Percentiles rank a stretch among this genome's conserved stretches.
Evolutionary conservation across 2,113 vertebrate species (phyloP).

Genomic region (Odontesthes bonariensis): DNA sequence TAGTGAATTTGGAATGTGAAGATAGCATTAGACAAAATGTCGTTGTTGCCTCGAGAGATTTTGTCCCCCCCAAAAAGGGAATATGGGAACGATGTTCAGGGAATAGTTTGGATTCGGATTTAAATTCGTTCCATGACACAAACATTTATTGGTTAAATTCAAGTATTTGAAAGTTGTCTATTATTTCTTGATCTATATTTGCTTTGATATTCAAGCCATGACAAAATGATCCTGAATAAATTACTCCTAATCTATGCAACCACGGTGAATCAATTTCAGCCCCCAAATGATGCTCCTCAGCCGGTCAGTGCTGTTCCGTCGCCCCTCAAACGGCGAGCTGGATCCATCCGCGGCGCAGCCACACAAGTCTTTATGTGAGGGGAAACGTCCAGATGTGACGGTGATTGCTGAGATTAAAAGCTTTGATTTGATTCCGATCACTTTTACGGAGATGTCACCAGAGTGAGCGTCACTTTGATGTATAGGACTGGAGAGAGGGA

Average conservation of each 20-base stretch:
- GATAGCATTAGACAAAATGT: background rate
- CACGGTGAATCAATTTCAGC: too few species aligned
- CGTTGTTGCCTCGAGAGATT: background rate
- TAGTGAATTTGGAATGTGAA: background rate
- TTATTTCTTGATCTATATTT: too few species aligned
- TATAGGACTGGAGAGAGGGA: constrained; percentile 63
- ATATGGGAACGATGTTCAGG: background rate
- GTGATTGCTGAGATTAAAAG: constrained; percentile 81
- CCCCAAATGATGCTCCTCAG: background rate
- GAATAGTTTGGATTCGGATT: background rate
- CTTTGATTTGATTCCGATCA: constrained; percentile 80
- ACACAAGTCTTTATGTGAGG: constrained; percentile 72
- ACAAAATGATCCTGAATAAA: too few species aligned
- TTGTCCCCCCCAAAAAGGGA: background rate
- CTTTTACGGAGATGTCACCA: constrained; percentile 75
- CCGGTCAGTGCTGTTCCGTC: background rate
- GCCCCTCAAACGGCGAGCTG: background rate
- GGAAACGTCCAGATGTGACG: constrained; percentile 70
- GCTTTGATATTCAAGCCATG: too few species aligned
- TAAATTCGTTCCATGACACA: too few species aligned
- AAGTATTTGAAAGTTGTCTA: too few species aligned
- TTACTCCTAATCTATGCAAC: too few species aligned
- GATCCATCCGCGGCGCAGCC: constrained; percentile 32
- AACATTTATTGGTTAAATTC: too few species aligned
- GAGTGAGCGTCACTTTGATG: constrained; percentile 72